phyloP scores from a whole-genome alignment of 2,113 vertebrate species.

The Ivindomyrus marchei region DNA sequence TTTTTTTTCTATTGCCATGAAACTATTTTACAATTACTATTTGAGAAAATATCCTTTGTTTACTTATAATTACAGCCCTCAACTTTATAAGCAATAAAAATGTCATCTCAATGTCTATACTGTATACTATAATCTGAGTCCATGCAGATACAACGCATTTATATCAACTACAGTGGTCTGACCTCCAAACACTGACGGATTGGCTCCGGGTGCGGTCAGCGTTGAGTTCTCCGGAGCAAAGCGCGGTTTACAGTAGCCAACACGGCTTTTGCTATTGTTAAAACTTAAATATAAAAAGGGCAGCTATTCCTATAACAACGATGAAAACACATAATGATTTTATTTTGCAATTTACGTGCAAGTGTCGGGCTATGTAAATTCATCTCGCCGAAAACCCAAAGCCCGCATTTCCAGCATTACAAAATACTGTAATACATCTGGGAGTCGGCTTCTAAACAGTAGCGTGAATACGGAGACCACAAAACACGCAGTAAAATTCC shows the following conservation, averaged over 20 bases:
- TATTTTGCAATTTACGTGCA: background rate
- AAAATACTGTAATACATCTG: background rate
- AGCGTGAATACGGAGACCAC: background rate
- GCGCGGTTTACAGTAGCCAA: background rate
- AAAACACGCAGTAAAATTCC: background rate
- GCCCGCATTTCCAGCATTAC: background rate
- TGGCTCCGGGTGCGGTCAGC: conserved; percentile 1
- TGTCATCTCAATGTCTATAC: background rate
- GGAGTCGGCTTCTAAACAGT: background rate
- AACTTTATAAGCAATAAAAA: background rate
- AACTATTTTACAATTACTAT: background rate
- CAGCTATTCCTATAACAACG: background rate
- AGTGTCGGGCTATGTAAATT: background rate
- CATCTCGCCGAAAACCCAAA: background rate
- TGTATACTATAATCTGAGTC: background rate
- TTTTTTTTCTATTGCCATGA: background rate
- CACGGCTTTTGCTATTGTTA: background rate
- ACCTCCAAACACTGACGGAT: background rate
- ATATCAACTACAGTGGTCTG: background rate
- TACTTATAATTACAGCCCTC: background rate
- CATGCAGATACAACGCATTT: background rate
- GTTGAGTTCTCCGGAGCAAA: background rate
- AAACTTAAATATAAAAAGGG: background rate
- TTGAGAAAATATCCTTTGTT: background rate
- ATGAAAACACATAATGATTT: background rate